Evolutionary conservation across 2,888 invertebrate species (phyloP), one percentile per base, ranked within the genome.

Genomic region (Heteromurus nitidus): DNA sequence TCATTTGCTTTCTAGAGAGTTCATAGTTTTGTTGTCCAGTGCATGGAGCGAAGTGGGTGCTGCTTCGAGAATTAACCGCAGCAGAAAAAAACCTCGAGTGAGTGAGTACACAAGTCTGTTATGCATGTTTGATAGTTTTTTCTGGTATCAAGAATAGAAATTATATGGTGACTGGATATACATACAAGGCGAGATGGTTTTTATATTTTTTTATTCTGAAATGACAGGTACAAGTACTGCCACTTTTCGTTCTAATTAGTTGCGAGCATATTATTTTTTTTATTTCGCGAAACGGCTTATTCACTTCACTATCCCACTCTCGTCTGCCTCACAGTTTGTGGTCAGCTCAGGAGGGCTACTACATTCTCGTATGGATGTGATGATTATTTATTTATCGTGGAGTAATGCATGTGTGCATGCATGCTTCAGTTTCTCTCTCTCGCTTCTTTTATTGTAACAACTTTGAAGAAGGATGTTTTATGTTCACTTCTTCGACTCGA

Each of bases 161-260:
- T n/a, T n/a, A n/a, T n/a, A n/a, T n/a, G n/a, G n/a, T 47, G 36
- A 36, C 36, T 36, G 36, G 36, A 36, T 36, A 36, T 5, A 5
- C 36, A 36, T 20, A 50, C n/a, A 44, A 9, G 44, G 44, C 44
- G 44, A 44, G 44, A 44, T 13, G 22, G n/a, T n/a, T n/a, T n/a
- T n/a, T n/a, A n/a, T n/a, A 24, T 28, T 60, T 7, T 50, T 55
- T 62, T 67, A 72, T 80, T 72, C 74, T 73, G 26, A 62, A 68
- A 74, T 80, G 80, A 80, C 80, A 80, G 80, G 80, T 80, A 80
- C 80, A 80, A 80, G 80, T 69, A 74, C 80, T 64, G 74, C 80
- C 80, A 80, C 80, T 80, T 74, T n/a, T 80, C 62, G 69, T 68
- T 74, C 80, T 80, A 80, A 80, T 80, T 80, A 80, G 80, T 74